phyloP scores from a whole-genome alignment of 2,888 invertebrate genomes.

The Phragmatobia fuliginosa region DNA sequence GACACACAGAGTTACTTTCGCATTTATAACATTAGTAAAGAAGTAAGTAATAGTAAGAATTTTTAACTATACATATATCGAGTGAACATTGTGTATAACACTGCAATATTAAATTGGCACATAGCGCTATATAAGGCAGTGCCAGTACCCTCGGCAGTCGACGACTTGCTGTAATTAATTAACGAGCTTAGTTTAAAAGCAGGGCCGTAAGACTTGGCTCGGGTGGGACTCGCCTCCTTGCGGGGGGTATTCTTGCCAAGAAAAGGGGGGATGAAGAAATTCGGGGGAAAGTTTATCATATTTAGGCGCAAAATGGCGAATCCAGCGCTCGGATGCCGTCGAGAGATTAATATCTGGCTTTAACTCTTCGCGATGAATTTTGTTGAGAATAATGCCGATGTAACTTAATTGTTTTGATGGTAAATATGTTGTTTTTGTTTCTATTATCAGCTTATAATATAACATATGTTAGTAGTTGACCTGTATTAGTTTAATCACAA shows the following conservation, averaged over 20 bases:
- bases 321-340: constrained; percentile 83
- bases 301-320: constrained; percentile 87
- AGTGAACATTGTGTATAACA: constrained; percentile 41
- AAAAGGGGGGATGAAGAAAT: constrained; percentile 80
- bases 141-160: constrained; percentile 79
- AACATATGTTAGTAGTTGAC: background rate
- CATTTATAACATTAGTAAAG: too few species aligned
- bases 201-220: constrained; percentile 85
- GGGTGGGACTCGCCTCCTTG: constrained; percentile 63
- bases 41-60: too few species aligned
- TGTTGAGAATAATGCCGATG: constrained; percentile 80
- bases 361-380: constrained; percentile 84
- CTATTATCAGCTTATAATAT: background rate
- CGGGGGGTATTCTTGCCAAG: constrained; percentile 72
- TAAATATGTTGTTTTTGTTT: constrained; percentile 47
- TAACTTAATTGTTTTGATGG: constrained; percentile 73
- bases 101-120: constrained; percentile 83
- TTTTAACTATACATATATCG: constrained; percentile 37
- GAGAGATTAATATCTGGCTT: constrained; percentile 85
- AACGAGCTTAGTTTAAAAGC: constrained; percentile 88
- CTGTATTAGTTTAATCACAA: background rate
- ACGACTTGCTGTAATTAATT: constrained; percentile 87
- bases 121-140: constrained; percentile 82
- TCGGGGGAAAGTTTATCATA: constrained; percentile 87
- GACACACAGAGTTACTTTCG: too few species aligned